Evolutionary conservation across 1,140 invertebrate species (phyloP), one percentile per base, ranked within the genome.

Genomic region (Drosophila ercepeae): DNA sequence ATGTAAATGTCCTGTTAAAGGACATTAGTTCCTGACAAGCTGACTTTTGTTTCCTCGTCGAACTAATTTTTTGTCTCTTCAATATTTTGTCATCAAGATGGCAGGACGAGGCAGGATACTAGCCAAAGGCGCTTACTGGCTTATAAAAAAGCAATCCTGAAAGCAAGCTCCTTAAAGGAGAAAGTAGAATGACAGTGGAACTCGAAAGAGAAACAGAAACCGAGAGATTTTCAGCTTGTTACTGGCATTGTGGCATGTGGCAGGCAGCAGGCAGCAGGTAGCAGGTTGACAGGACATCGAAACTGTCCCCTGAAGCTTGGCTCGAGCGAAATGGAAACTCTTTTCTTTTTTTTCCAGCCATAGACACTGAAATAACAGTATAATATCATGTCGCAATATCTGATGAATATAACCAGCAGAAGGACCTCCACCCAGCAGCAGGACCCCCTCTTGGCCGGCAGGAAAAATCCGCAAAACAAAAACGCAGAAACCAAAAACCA

Each of bases 71-170:
- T 29, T 27, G 11, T n/a, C 4, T n/a, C 4, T n/a, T 1, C 11
- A 58, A 64, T 48, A 36, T 63, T 44, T 11, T n/a, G n/a, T n/a
- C n/a, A n/a, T n/a, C n/a, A n/a, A n/a, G n/a, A n/a, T n/a, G n/a
- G n/a, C n/a, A n/a, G n/a, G n/a, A n/a, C n/a, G n/a, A n/a, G n/a
- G n/a, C n/a, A n/a, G n/a, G n/a, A n/a, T 13, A 7, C n/a, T 49
- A 54, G 63, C 59, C 55, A 60, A 78, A 72, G 57, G 75, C 75
- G 60, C 60, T 78, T 78, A 78, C 58, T 67, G 75, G 75, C 75
- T 78, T 78, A 78, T 61, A 46, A 68, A 68, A 68, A 53, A 29
- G 45, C 46, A 63, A 64, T 64, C 44, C 58, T 18, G 32, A 65
- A 19, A 44, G 46, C 39, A 52, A 48, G 42, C 57, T 49, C 42